Conservation (phyloP, 2,113 vertebrate species). For the Aleadryas rufinucha region DNA sequence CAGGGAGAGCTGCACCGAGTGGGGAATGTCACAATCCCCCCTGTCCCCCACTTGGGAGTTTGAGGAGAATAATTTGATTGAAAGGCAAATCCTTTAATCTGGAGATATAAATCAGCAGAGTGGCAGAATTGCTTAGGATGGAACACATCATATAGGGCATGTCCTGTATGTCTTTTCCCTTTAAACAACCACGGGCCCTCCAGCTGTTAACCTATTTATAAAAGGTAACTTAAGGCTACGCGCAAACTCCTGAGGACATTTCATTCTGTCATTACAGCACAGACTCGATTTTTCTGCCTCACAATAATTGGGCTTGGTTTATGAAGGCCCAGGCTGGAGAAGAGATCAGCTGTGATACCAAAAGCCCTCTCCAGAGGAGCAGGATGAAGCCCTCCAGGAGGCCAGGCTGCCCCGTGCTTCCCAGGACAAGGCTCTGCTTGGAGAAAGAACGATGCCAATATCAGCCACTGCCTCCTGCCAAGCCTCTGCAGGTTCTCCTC, state of each 20-base stretch:
- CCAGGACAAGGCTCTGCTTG: not conserved
- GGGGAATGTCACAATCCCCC: not conserved
- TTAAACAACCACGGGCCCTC: not conserved
- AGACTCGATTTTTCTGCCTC: not conserved
- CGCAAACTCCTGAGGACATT: not conserved
- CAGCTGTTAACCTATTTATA: conserved; percentile 46
- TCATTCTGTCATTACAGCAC: not conserved
- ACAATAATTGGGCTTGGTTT: not conserved
- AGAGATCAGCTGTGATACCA: not conserved
- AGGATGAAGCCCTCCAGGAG: not conserved
- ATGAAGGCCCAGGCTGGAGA: not conserved
- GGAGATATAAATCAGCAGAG: conserved; percentile 29
- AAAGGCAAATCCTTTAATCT: conserved; percentile 69
- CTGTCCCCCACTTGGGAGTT: not conserved
- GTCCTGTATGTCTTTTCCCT: not conserved
- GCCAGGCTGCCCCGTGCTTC: not conserved
- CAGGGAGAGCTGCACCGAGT: not conserved
- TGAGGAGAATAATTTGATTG: conserved; percentile 53
- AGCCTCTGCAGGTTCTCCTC: not conserved
- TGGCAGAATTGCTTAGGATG: conserved; percentile 15
- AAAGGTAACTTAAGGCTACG: conserved; percentile 22
- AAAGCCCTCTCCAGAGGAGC: not conserved
- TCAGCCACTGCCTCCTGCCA: not conserved
- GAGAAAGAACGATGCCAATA: rapidly evolving
- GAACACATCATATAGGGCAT: not conserved